Base-by-base conservation (phyloP, 2,888 invertebrate genomes). In the Drosophila nr. perissopoda region DNA sequence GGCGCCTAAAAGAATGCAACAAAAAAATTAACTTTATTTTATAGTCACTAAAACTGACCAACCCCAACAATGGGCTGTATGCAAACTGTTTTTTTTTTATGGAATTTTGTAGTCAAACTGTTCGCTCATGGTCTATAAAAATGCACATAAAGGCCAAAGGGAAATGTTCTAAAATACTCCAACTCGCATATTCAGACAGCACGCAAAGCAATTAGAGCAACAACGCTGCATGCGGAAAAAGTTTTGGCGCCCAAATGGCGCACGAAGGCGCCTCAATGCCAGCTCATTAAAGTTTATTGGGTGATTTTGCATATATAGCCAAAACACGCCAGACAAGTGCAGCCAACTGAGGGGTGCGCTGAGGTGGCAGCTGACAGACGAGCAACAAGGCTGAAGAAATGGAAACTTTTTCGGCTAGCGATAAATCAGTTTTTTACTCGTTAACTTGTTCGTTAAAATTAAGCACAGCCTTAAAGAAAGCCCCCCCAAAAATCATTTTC, bases 201-300 rank as follows among this genome's bases (percentile, higher is more conserved):
- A 84, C 85, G 88, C 82, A 67, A 66, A 66, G 76, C 88, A 84
- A 84, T 84, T 87, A 84, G 76, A 84, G 76, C 70, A 64, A 67
- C 63, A 18, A 66, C 53, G 58, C 36, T 88, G 79, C 75, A 82
- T 88, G 88, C 74, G 71, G 76, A 65, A 79, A 82, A 83, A 46
- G 16, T 68, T 87, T 87, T 77, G 88, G 90, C 86, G 90, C 90
- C 86, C 73, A 82, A 88, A 78, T 85, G 90, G 81, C 76, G 90
- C 80, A 82, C 76, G 76, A 69, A 69, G 76, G 73, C 82, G 83
- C 83, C 85, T 88, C 89, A 84, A 89, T 89, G 89, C 83, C 88
- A 83, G 89, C 70, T 79, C 88, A 89, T 84, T 84, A 84, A 84
- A 87, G 78, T 87, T 87, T 87, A 78, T 84, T 81, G 88, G 83